Evolutionary conservation across 2,888 invertebrate species (phyloP).

Genomic region (Melipona beecheii): DNA sequence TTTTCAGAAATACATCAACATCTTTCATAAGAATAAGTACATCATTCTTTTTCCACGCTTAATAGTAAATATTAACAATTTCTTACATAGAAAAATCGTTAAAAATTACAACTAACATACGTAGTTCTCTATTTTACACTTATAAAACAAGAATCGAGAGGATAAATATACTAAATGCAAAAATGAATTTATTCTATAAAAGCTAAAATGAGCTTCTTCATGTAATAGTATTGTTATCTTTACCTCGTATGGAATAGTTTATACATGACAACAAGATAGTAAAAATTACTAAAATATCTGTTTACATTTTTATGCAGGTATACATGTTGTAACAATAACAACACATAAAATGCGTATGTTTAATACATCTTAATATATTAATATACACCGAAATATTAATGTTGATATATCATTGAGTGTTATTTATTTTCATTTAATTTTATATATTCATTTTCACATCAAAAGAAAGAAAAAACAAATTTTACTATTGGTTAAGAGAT

Average conservation of each 20-base stretch:
- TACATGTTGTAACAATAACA: slow-evolving; percentile 30
- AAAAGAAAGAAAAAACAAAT: background rate
- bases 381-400: slow-evolving; percentile 20
- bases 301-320: background rate
- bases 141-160: slow-evolving; percentile 10
- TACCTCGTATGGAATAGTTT: slow-evolving; percentile 6
- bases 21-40: slow-evolving; percentile 4
- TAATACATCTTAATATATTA: slow-evolving; percentile 1
- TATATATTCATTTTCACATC: background rate
- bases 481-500: background rate
- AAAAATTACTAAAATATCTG: slow-evolving; percentile 22
- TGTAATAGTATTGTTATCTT: background rate
- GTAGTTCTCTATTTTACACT: slow-evolving; percentile 3
- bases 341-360: slow-evolving; percentile 24
- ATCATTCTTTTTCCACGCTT: background rate
- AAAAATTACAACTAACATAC: slow-evolving; percentile 5
- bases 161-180: slow-evolving; percentile 10
- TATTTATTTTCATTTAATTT: background rate
- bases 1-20: background rate
- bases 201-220: slow-evolving; percentile 7
- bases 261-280: slow-evolving; percentile 28
- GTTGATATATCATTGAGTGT: background rate
- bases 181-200: slow-evolving; percentile 1
- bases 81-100: slow-evolving; percentile 14
- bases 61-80: slow-evolving; percentile 21